These are phyloP conservation scores for Percina caprodes DNA, from an alignment of 2,113 vertebrate species.

Conservation along the genomic window DNA sequence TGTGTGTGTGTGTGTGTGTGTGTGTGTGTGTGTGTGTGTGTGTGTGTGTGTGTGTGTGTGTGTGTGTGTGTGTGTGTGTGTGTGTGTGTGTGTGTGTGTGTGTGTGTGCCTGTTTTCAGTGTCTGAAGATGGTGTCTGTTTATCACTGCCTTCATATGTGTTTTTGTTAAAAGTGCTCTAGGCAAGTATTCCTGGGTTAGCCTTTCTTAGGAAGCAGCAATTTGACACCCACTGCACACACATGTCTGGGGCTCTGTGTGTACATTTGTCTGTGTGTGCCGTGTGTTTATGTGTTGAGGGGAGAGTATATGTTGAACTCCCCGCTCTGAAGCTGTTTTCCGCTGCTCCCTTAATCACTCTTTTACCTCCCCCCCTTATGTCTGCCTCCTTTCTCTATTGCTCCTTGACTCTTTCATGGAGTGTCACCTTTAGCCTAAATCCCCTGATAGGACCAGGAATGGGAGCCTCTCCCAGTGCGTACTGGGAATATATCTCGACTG, in stretches of 20 bases:
- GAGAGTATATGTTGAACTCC: constrained; percentile 9
- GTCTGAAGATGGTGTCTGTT: not conserved
- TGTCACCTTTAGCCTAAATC: constrained; percentile 56
- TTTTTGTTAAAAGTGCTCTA: constrained; percentile 29
- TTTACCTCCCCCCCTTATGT: not conserved
- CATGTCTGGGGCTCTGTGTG: constrained; percentile 26
- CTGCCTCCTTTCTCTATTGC: constrained; percentile 27
- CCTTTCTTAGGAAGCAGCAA: constrained; percentile 48
- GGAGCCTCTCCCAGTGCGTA: constrained; percentile 6
- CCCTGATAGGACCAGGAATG: not conserved
- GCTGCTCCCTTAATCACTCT: constrained; percentile 29
- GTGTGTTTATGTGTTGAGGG: not conserved
- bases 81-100: constrained; percentile 9
- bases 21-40: constrained; percentile 44
- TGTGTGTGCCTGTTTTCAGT: constrained; percentile 11
- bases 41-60: constrained; percentile 42
- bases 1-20: constrained; percentile 16
- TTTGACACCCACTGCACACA: constrained; percentile 49
- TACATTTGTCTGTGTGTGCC: constrained; percentile 15
- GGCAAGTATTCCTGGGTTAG: constrained; percentile 13
- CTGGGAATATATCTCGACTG: constrained; percentile 14
- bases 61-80: constrained; percentile 29
- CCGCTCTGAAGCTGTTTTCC: constrained; percentile 26
- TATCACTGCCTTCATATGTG: constrained; percentile 19
- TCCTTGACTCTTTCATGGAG: constrained; percentile 12